A percentile compares a stretch with the other conserved stretches of the same genome.
These are phyloP conservation scores for Julus scanicus DNA, from an alignment of 2,888 invertebrate species.

Conservation along the genomic window DNA sequence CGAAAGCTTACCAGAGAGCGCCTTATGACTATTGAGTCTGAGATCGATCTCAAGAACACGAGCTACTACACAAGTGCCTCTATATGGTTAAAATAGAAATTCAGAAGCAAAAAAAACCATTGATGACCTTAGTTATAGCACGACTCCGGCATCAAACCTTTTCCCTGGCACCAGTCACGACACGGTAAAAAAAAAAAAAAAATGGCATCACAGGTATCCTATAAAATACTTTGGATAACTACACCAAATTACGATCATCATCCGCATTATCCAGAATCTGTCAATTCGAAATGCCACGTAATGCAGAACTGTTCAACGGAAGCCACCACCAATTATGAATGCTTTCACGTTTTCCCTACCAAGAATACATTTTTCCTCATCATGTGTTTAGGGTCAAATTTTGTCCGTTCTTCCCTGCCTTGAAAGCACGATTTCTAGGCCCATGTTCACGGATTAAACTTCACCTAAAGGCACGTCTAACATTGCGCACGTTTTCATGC, in stretches of 20 bases:
- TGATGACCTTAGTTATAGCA: not conserved
- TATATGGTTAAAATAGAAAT: too few relatives aligned
- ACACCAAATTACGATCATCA: not conserved
- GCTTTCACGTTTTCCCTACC: not conserved
- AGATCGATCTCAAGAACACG: too few relatives aligned
- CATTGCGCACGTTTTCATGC: not conserved
- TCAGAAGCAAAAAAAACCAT: too few relatives aligned
- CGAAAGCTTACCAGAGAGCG: not conserved
- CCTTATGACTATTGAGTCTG: too few relatives aligned
- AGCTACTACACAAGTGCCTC: too few relatives aligned
- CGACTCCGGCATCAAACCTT: not conserved
- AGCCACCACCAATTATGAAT: not conserved
- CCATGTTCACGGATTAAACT: not conserved
- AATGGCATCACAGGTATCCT: not conserved
- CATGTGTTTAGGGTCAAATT: not conserved
- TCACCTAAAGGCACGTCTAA: not conserved
- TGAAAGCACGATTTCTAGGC: not conserved
- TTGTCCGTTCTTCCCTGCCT: not conserved
- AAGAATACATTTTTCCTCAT: not conserved
- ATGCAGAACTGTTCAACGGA: not conserved
- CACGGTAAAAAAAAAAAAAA: not conserved
- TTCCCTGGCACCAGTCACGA: not conserved
- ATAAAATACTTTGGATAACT: not conserved
- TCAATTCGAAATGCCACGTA: not conserved
- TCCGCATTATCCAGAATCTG: not conserved